Percentiles rank a stretch among this genome's conserved stretches.
Evolutionary conservation across 2,888 invertebrate species (phyloP).

Genomic region (Elysia crispata): DNA sequence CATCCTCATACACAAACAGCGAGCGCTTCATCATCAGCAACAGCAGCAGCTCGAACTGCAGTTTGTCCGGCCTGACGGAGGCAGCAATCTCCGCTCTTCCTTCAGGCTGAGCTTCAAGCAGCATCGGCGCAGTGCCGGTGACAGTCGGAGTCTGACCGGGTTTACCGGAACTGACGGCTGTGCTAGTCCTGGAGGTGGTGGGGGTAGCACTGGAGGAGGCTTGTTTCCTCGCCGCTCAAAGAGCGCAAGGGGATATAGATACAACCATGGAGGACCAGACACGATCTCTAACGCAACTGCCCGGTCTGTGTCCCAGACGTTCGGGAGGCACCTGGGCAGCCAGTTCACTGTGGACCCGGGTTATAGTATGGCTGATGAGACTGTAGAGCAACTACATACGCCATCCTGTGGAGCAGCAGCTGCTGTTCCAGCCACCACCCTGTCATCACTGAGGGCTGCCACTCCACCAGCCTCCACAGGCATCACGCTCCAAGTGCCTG

Average conservation of each 20-base stretch:
- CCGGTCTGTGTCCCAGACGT: neutral
- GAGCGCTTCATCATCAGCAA: slow-evolving; percentile 26
- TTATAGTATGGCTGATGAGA: neutral
- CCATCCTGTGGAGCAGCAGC: neutral
- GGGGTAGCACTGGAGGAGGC: too few species aligned
- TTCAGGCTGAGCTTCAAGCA: neutral
- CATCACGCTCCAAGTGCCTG: too few species aligned
- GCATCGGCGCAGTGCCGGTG: neutral
- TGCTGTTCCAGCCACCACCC: neutral
- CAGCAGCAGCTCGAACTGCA: too few species aligned
- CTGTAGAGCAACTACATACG: neutral
- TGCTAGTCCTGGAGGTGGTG: too few species aligned
- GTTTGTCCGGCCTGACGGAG: too few species aligned
- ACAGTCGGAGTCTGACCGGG: neutral
- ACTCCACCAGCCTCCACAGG: too few species aligned
- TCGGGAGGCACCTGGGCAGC: too few species aligned
- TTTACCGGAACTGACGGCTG: too few species aligned
- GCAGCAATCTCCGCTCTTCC: neutral
- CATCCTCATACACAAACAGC: slow-evolving; percentile 29
- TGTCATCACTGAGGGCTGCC: too few species aligned
- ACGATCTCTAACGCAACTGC: neutral
- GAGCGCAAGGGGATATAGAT: neutral
- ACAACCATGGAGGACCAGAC: too few species aligned
- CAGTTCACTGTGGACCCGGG: neutral
- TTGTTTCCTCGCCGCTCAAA: neutral